phyloP scores from a whole-genome alignment of 2,888 invertebrate genomes.

The Empis livida region DNA sequence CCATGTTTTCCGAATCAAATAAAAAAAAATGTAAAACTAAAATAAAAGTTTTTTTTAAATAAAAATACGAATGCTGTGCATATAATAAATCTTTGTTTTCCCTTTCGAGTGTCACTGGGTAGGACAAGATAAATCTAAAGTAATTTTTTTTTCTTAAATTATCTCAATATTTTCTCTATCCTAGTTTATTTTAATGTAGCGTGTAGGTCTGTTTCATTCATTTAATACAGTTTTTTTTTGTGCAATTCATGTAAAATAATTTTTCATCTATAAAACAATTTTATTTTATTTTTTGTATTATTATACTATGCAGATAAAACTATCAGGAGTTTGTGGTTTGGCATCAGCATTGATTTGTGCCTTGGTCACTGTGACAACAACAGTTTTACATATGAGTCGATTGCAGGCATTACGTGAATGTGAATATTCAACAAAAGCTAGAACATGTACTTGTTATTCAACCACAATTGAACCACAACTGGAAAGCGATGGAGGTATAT shows the following conservation, averaged over 20 bases:
- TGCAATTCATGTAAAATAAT: background rate
- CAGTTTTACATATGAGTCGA: slow-evolving; percentile 82
- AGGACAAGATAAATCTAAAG: too few relatives aligned
- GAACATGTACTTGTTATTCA: slow-evolving; percentile 66
- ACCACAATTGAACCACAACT: slow-evolving; percentile 55
- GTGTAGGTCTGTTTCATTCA: background rate
- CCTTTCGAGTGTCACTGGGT: too few relatives aligned
- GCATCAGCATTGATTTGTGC: slow-evolving; percentile 79
- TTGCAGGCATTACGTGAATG: slow-evolving; percentile 77
- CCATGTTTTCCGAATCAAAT: too few relatives aligned
- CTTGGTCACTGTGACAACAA: slow-evolving; percentile 72
- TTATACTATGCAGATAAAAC: slow-evolving; percentile 57
- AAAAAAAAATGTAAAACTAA: too few relatives aligned
- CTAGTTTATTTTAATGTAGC: background rate
- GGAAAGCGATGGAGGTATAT: slow-evolving; percentile 18
- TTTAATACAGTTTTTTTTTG: background rate
- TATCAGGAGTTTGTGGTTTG: slow-evolving; percentile 76
- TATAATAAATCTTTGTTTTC: too few relatives aligned
- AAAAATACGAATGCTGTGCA: too few relatives aligned
- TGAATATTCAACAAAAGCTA: slow-evolving; percentile 66
- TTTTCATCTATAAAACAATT: background rate
- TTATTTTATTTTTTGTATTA: slow-evolving; percentile 19
- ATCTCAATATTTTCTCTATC: background rate
- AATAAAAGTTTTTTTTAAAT: too few relatives aligned
- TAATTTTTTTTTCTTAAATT: background rate